Evolutionary conservation across 1,140 invertebrate species (phyloP).

Genomic region (Heliconius congener): DNA sequence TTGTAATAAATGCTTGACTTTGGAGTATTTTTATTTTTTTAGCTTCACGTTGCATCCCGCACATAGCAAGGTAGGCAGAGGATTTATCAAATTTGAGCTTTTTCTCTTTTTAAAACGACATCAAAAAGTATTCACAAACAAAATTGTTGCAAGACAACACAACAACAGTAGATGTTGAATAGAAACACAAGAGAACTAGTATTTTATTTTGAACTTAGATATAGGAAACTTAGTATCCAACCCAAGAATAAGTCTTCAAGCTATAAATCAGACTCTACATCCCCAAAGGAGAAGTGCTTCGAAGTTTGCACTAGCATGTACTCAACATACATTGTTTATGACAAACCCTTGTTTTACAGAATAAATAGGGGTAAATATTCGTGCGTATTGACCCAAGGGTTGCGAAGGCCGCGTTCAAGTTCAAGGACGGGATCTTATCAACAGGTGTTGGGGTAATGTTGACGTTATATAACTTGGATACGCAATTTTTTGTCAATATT

Average conservation of each 20-base stretch:
- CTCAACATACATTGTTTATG: constrained; percentile 7
- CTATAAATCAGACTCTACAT: neutral
- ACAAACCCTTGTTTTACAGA: neutral
- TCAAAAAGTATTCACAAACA: neutral
- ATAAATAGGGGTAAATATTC: constrained; percentile 29
- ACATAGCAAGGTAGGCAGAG: too few species aligned
- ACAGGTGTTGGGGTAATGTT: constrained; percentile 26
- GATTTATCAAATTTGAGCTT: neutral
- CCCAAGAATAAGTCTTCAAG: neutral
- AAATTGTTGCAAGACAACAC: neutral
- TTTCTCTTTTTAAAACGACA: neutral
- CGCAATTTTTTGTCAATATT: neutral
- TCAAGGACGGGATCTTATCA: constrained; percentile 45
- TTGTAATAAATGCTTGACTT: neutral
- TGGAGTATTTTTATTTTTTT: too few species aligned
- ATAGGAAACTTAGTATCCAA: constrained; percentile 1
- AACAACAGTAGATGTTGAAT: neutral
- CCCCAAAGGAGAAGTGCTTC: neutral
- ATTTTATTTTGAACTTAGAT: neutral
- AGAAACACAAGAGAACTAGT: neutral
- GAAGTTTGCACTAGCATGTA: constrained; percentile 2
- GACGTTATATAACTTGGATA: neutral
- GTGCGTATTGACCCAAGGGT: constrained; percentile 47
- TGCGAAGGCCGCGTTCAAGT: constrained; percentile 40
- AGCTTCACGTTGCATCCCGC: too few species aligned